Evolutionary conservation across 2,113 vertebrate genomes (phyloP).

Genomic region (Oplegnathus fasciatus): DNA sequence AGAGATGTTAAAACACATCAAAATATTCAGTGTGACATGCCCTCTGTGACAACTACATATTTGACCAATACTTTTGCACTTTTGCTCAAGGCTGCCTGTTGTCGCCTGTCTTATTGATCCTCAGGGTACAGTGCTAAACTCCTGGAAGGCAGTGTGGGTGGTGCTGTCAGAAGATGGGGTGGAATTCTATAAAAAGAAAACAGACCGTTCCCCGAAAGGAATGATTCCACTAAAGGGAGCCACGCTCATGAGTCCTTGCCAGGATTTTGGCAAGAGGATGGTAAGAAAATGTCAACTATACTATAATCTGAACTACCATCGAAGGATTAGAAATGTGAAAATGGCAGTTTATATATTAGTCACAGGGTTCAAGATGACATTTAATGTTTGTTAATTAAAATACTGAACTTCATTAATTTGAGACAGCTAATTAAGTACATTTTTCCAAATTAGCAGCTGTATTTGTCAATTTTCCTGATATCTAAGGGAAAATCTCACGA

Average conservation of each 20-base stretch:
- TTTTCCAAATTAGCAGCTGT: background rate
- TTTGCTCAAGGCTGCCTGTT: slow-evolving; percentile 5
- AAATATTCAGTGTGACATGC: background rate
- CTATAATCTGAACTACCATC: background rate
- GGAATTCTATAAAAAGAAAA: slow-evolving; percentile 96
- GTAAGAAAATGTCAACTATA: slow-evolving; percentile 78
- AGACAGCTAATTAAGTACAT: background rate
- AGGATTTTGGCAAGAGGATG: slow-evolving; percentile 92
- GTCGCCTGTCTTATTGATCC: slow-evolving; percentile 4
- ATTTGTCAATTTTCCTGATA: background rate
- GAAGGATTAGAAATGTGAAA: background rate
- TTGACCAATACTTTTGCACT: background rate
- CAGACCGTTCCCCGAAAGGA: slow-evolving; percentile 92
- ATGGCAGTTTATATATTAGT: background rate
- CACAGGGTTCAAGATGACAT: background rate
- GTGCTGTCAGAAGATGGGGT: slow-evolving; percentile 93
- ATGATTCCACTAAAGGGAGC: slow-evolving; percentile 96
- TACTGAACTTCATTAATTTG: background rate
- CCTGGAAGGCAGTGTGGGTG: slow-evolving; percentile 95
- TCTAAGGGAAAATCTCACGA: background rate
- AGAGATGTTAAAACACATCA: background rate
- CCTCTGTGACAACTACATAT: background rate
- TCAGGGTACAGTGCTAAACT: slow-evolving; percentile 93
- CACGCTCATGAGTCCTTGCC: slow-evolving; percentile 88
- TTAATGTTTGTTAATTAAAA: background rate